phyloP scores from a whole-genome alignment of 2,888 invertebrate species.

The Nomada ferruginata region DNA sequence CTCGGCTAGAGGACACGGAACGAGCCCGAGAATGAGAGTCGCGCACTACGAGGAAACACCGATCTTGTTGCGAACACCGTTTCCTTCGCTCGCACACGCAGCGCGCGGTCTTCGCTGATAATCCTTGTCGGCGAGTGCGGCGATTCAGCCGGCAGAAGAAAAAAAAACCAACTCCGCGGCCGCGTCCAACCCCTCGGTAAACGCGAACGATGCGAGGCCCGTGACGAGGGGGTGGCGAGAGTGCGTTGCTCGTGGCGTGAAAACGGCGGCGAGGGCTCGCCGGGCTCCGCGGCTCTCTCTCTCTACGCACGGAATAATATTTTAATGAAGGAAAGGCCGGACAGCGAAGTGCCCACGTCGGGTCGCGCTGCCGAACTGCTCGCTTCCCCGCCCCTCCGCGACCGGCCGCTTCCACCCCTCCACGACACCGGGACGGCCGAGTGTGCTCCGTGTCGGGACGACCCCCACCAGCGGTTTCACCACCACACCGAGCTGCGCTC shows the following conservation, averaged over 20 bases:
- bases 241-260: conserved; percentile 67
- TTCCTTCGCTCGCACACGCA: conserved; percentile 24
- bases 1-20: conserved; percentile 15
- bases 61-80: conserved; percentile 33
- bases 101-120: conserved; percentile 32
- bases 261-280: conserved; percentile 70
- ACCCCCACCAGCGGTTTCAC: conserved; percentile 57
- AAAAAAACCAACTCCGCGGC: conserved; percentile 39
- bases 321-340: conserved; percentile 84
- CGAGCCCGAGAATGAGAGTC: conserved; percentile 12
- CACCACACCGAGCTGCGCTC: conserved; percentile 51
- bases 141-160: conserved; percentile 39
- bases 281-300: conserved; percentile 73
- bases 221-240: conserved; percentile 68
- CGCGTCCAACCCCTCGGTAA: conserved; percentile 53
- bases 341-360: conserved; percentile 84
- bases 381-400: conserved; percentile 83
- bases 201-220: conserved; percentile 45
- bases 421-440: conserved; percentile 52
- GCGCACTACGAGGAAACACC: conserved; percentile 42
- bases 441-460: conserved; percentile 40
- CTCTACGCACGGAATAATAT: conserved; percentile 79
- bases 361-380: conserved; percentile 84
- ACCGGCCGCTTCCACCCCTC: conserved; percentile 77
- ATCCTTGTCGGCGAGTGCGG: conserved; percentile 48